Evolutionary conservation across 53 echinoderm and acorn worm species (phyloP).

Genomic region (Astropecten irregularis): DNA sequence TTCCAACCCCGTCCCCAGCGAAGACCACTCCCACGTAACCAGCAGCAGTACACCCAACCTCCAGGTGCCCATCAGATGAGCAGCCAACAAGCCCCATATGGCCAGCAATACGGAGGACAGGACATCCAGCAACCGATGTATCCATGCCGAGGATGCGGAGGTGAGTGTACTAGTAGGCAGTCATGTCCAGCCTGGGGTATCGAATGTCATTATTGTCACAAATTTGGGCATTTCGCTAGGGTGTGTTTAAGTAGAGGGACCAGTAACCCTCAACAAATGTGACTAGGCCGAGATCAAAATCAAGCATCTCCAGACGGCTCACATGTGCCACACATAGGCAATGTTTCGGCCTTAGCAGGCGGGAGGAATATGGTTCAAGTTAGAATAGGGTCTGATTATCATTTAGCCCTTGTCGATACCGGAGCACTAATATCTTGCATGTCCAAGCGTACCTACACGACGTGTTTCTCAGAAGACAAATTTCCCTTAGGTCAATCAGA

Average conservation of each 20-base stretch:
- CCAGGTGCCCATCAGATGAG: no score
- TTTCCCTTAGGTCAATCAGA: no score
- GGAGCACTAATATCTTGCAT: slow-evolving; percentile 16
- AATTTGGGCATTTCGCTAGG: neutral
- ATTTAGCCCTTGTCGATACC: neutral
- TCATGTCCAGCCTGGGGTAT: slow-evolving; percentile 13
- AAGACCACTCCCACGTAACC: neutral
- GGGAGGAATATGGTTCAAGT: neutral
- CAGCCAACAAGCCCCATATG: no score
- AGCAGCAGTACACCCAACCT: neutral
- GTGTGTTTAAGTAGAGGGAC: neutral
- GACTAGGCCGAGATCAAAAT: neutral
- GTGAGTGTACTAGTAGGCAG: slow-evolving; percentile 29
- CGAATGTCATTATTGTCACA: neutral
- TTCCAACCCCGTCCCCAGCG: neutral
- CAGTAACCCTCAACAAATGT: neutral
- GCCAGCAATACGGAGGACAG: no score
- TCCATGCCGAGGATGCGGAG: slow-evolving; percentile 4
- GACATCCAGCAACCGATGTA: neutral
- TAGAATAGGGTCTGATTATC: neutral
- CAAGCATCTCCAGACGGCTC: no score
- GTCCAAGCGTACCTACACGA: no score
- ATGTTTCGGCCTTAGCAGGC: neutral
- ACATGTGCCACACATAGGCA: neutral
- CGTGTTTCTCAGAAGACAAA: no score